These are phyloP conservation scores for Pangasius larnaudii DNA, from an alignment of 2,797 vertebrate genomes.

Conservation along the genomic window DNA sequence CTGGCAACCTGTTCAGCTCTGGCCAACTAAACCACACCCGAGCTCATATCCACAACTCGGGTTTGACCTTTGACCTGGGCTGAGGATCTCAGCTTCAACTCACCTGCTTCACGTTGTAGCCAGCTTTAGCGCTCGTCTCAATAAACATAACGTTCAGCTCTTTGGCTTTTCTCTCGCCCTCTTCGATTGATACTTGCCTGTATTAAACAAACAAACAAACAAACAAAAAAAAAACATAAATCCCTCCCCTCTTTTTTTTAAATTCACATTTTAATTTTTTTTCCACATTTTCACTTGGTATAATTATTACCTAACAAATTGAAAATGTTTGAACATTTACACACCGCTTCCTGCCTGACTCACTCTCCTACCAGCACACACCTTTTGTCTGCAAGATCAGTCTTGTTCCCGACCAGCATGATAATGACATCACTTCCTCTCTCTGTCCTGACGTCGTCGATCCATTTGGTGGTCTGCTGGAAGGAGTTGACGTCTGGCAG, in stretches of 20 bases:
- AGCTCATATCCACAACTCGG: not conserved
- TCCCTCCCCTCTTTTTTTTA: not conserved
- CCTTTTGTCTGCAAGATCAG: constrained; percentile 99
- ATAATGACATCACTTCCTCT: constrained; percentile 98
- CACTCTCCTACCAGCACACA: constrained; percentile 58
- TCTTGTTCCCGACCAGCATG: constrained; percentile 99
- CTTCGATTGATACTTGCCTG: constrained; percentile 99
- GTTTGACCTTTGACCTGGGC: not conserved
- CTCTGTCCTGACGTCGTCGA: constrained; percentile 98
- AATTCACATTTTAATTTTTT: not conserved
- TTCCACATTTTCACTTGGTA: not conserved
- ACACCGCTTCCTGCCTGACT: not conserved
- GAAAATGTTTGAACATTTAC: not conserved
- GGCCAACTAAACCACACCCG: not conserved
- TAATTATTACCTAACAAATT: not conserved
- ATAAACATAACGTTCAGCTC: constrained; percentile 99
- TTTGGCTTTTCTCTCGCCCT: constrained; percentile 99
- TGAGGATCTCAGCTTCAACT: constrained; percentile 53
- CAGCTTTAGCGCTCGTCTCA: constrained; percentile 99
- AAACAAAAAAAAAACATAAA: not conserved
- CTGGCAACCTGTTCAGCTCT: constrained; percentile 43
- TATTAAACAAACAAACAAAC: constrained; percentile 63
- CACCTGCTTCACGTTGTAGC: constrained; percentile 99
- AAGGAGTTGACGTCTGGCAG: constrained; percentile 95
- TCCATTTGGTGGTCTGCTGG: constrained; percentile 99